Percentiles rank a stretch among this genome's conserved stretches.
phyloP scores from a whole-genome alignment of 2,797 vertebrate genomes.

The Borostomias antarcticus region DNA sequence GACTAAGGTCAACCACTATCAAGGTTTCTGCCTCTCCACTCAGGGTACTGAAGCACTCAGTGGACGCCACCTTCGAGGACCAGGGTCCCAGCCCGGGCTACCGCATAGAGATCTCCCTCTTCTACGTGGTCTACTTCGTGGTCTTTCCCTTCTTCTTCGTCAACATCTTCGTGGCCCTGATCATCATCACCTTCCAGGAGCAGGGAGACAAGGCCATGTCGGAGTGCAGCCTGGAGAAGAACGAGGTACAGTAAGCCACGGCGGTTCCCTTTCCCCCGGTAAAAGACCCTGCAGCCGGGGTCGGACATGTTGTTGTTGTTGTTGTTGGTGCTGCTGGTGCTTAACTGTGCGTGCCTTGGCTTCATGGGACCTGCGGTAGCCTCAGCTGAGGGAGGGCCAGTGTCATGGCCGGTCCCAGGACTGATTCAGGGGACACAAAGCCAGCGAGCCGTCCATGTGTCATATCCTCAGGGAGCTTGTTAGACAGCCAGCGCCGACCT shows the following conservation, averaged over 20 bases:
- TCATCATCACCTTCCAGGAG: conserved; percentile 99
- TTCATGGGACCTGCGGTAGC: conserved; percentile 19
- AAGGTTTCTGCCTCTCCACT: conserved; percentile 7
- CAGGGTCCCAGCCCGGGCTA: conserved; percentile 94
- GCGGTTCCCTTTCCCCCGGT: not conserved
- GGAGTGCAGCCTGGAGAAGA: conserved; percentile 97
- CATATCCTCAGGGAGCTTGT: conserved; percentile 35
- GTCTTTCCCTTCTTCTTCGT: conserved; percentile 99
- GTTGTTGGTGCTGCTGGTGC: not conserved
- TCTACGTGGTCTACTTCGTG: conserved; percentile 98
- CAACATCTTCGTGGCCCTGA: conserved; percentile 98
- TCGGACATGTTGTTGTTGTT: not conserved
- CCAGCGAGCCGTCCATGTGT: conserved; percentile 23
- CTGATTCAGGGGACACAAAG: conserved; percentile 30
- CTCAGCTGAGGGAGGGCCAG: conserved; percentile 23
- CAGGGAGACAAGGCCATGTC: conserved; percentile 97
- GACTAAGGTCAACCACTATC: not conserved
- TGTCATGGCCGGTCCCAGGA: conserved; percentile 22
- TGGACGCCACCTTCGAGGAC: conserved; percentile 95
- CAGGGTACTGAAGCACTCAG: conserved; percentile 96
- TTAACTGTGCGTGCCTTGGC: conserved; percentile 1
- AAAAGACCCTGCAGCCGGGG: not conserved
- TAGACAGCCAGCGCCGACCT: conserved; percentile 23
- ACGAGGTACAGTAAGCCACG: conserved; percentile 80
- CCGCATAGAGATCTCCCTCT: conserved; percentile 97